A percentile compares a stretch with the other conserved stretches of the same genome.
Evolutionary conservation across 1,140 invertebrate species (phyloP).

Genomic region (honey bee (Apis mellifera)): DNA sequence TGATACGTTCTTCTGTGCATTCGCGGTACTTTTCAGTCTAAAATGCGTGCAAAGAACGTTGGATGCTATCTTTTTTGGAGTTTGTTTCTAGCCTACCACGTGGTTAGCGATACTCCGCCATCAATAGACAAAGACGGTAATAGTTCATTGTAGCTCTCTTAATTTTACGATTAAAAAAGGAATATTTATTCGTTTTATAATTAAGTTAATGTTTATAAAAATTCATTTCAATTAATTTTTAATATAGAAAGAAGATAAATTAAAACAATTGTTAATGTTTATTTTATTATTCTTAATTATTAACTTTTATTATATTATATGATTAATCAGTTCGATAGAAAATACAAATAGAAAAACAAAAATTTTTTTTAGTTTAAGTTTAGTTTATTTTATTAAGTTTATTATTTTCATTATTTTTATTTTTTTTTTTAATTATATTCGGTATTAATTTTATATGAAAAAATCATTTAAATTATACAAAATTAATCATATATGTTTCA

Average conservation of each 20-base stretch:
- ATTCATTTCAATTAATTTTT: background rate
- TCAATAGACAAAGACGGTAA: constrained; percentile 62
- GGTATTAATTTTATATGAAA: no score
- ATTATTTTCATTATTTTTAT: background rate
- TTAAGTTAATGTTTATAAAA: background rate
- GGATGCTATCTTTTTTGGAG: constrained; percentile 57
- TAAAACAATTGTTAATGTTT: background rate
- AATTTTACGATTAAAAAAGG: background rate
- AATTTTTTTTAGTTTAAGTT: background rate
- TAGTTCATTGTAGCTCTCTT: background rate
- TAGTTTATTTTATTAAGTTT: no score
- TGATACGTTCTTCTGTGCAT: background rate
- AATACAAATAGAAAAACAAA: no score
- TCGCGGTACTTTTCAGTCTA: background rate
- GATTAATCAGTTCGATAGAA: background rate
- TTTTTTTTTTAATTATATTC: background rate
- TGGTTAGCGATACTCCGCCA: constrained; percentile 51
- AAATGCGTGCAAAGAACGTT: constrained; percentile 42
- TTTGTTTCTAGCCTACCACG: constrained; percentile 59
- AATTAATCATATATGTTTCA: background rate
- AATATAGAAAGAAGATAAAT: background rate
- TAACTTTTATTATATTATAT: background rate
- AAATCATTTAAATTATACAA: background rate
- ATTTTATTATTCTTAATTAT: background rate
- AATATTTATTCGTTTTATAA: background rate